Evolutionary conservation across 2,797 vertebrate species (phyloP).

Genomic region (Oreochromis mossambicus): DNA sequence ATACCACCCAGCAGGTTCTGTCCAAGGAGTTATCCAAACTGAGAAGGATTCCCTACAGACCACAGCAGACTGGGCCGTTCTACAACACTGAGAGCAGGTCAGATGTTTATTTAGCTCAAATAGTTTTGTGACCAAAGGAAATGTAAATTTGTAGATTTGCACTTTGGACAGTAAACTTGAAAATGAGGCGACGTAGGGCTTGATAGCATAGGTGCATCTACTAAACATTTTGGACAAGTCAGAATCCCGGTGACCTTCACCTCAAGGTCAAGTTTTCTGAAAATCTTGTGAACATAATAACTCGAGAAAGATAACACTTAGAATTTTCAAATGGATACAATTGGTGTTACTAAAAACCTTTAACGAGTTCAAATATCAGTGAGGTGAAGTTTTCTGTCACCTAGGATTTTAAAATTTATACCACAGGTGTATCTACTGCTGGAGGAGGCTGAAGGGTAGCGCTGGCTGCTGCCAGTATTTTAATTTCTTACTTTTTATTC

Average conservation of each 20-base stretch:
- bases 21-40: slow-evolving; percentile 83
- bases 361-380: background rate
- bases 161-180: background rate
- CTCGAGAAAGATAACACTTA: background rate
- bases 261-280: background rate
- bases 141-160: background rate
- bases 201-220: background rate
- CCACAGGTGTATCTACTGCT: fast-evolving
- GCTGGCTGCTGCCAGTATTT: background rate
- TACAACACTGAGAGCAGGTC: slow-evolving; percentile 52
- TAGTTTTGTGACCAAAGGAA: background rate
- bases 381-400: background rate
- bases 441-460: background rate
- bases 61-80: slow-evolving; percentile 40
- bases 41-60: slow-evolving; percentile 70
- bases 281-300: background rate
- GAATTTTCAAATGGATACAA: background rate
- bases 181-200: background rate
- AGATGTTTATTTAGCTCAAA: background rate
- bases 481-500: background rate
- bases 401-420: background rate
- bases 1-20: slow-evolving; percentile 82
- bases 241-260: background rate
- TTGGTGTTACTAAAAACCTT: fast-evolving
- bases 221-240: background rate